These are phyloP conservation scores for Bombylius major DNA, from an alignment of 2,888 invertebrate genomes.

Conservation along the genomic window DNA sequence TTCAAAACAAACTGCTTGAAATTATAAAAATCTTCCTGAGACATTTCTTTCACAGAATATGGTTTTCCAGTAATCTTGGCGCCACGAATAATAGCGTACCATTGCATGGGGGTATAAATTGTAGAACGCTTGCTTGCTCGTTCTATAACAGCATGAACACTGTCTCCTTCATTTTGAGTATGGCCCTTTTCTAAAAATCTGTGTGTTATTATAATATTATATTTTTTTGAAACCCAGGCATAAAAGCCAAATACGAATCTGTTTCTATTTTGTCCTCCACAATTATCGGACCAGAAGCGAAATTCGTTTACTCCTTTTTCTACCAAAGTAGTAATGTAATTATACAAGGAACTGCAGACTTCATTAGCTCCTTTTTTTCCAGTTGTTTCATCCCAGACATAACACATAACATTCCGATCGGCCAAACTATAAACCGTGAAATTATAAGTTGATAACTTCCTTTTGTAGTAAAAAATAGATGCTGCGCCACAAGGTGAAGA, in stretches of 20 bases:
- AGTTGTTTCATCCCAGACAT: constrained; percentile 18
- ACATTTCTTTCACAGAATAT: constrained; percentile 10
- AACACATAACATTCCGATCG: constrained; percentile 15
- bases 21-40: constrained; percentile 9
- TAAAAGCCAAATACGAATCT: constrained; percentile 11
- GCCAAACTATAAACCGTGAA: constrained; percentile 16
- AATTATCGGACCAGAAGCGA: constrained; percentile 15
- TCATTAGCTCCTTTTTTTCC: constrained; percentile 19
- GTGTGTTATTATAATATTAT: constrained; percentile 10
- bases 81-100: constrained; percentile 6
- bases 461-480: constrained; percentile 13
- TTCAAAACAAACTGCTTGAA: constrained; percentile 5
- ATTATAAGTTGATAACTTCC: constrained; percentile 15
- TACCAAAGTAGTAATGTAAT: constrained; percentile 10
- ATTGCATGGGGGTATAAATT: constrained; percentile 8
- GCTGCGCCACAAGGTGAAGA: constrained; percentile 11
- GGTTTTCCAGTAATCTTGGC: constrained; percentile 6
- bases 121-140: constrained; percentile 10
- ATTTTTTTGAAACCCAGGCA: constrained; percentile 6
- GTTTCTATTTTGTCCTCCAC: constrained; percentile 9
- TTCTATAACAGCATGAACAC: constrained; percentile 16
- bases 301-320: constrained; percentile 3
- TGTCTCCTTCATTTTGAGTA: constrained; percentile 16
- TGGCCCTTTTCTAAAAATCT: constrained; percentile 13
- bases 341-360: constrained; percentile 15